Conservation (phyloP, 2,888 invertebrate species). For the Megastigmus dorsalis region DNA sequence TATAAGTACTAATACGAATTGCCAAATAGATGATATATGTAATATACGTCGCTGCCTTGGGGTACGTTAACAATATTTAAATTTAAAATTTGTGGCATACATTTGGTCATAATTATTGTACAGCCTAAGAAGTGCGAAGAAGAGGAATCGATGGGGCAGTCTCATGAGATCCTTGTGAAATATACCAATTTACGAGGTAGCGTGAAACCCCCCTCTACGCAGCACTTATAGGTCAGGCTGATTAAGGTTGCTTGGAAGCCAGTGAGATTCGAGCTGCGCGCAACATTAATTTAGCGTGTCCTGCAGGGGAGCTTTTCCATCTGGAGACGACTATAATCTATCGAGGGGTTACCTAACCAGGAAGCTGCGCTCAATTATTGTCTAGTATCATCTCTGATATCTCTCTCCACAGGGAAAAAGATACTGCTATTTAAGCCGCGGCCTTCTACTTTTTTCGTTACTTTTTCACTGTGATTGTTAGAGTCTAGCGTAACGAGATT, state of each 20-base stretch:
- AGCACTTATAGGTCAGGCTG: slow-evolving; percentile 15
- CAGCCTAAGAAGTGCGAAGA: too few species aligned
- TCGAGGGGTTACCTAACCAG: neutral
- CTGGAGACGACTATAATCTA: too few species aligned
- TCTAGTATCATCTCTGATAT: slow-evolving; percentile 10
- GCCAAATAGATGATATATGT: too few species aligned
- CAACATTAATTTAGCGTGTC: slow-evolving; percentile 7
- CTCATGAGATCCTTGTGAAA: too few species aligned
- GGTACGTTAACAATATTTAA: too few species aligned
- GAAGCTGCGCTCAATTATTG: slow-evolving; percentile 9
- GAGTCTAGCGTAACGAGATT: too few species aligned
- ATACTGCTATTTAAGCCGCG: too few species aligned
- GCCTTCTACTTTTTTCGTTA: neutral
- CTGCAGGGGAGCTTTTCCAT: neutral
- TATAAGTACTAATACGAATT: too few species aligned
- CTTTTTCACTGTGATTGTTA: neutral
- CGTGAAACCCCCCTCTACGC: neutral
- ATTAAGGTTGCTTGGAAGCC: slow-evolving; percentile 9
- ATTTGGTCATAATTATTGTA: too few species aligned
- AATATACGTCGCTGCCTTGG: too few species aligned
- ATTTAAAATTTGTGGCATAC: too few species aligned
- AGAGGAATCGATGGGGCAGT: too few species aligned
- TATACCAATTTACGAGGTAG: slow-evolving; percentile 6
- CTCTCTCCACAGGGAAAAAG: neutral
- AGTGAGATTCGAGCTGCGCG: neutral